These are phyloP conservation scores for Mesochorus sp. DNA, from an alignment of 2,888 invertebrate species.

Conservation along the genomic window DNA sequence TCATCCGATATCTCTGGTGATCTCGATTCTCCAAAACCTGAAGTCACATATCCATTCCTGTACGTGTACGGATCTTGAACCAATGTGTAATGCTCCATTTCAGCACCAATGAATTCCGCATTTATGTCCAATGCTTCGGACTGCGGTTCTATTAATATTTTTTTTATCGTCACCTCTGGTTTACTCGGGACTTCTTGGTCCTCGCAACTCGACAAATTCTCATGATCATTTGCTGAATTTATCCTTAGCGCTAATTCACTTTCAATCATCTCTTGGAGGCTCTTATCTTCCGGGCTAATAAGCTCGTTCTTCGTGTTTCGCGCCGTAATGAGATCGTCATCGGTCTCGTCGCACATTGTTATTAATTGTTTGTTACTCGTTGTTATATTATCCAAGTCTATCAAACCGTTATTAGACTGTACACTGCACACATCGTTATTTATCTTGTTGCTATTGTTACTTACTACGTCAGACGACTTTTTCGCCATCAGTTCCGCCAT, in stretches of 20 bases:
- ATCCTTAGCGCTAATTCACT: slow-evolving; percentile 79
- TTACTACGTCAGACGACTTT: slow-evolving; percentile 80
- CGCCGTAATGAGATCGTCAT: slow-evolving; percentile 73
- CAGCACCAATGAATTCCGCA: slow-evolving; percentile 75
- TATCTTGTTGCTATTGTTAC: slow-evolving; percentile 76
- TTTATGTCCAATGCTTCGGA: slow-evolving; percentile 71
- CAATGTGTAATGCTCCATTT: slow-evolving; percentile 73
- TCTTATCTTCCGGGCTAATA: slow-evolving; percentile 76
- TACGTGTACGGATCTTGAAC: slow-evolving; percentile 73
- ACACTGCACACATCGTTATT: slow-evolving; percentile 79
- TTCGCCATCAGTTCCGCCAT: slow-evolving; percentile 81
- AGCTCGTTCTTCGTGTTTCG: slow-evolving; percentile 77
- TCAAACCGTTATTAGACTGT: slow-evolving; percentile 81
- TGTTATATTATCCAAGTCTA: slow-evolving; percentile 80
- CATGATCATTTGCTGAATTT: slow-evolving; percentile 70
- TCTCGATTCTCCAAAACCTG: slow-evolving; percentile 38
- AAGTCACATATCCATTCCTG: slow-evolving; percentile 73
- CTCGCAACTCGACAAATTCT: slow-evolving; percentile 54
- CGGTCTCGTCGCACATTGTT: slow-evolving; percentile 76
- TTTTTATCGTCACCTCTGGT: slow-evolving; percentile 73
- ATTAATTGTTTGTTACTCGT: slow-evolving; percentile 80
- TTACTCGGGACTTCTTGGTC: slow-evolving; percentile 63
- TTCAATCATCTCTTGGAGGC: slow-evolving; percentile 79
- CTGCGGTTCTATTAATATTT: slow-evolving; percentile 72
- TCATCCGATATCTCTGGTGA: slow-evolving; percentile 42